Conservation (phyloP, 1,140 invertebrate species). For the Nilaparvata lugens region DNA sequence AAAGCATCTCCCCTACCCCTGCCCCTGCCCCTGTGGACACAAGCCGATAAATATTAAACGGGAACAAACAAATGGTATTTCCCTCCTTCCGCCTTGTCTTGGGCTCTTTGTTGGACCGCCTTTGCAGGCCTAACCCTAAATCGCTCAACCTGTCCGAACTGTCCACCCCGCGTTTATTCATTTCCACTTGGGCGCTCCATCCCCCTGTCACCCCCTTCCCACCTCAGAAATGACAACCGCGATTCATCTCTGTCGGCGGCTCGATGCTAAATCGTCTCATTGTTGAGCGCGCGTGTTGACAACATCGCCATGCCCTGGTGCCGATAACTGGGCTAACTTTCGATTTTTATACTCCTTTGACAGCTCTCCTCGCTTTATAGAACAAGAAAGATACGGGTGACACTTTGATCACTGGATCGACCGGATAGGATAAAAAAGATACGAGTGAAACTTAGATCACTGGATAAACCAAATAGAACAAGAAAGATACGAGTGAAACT, state of each 20-base stretch:
- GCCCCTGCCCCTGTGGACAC: neutral
- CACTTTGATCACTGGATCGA: too few relatives aligned
- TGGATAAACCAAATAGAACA: too few relatives aligned
- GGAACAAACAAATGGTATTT: conserved; percentile 5
- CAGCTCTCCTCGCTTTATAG: too few relatives aligned
- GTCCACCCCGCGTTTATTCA: conserved; percentile 5
- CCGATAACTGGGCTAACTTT: too few relatives aligned
- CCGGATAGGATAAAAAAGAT: too few relatives aligned
- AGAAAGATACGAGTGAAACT: too few relatives aligned
- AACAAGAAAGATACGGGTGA: too few relatives aligned
- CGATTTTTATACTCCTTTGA: too few relatives aligned
- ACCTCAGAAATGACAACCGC: neutral
- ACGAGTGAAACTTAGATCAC: too few relatives aligned
- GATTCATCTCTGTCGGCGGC: neutral
- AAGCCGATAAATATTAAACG: conserved; percentile 2
- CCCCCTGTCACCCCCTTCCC: neutral
- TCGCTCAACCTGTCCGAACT: conserved; percentile 4
- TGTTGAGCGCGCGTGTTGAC: neutral
- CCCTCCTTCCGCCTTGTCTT: neutral
- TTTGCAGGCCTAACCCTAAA: conserved; percentile 2
- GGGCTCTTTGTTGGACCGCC: neutral
- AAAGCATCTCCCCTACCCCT: neutral
- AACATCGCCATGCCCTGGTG: neutral
- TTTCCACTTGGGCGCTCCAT: neutral
- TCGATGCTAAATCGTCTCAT: neutral